These are phyloP conservation scores for Trachelipus rathkii DNA, from an alignment of 1,140 invertebrate genomes.

Conservation along the genomic window DNA sequence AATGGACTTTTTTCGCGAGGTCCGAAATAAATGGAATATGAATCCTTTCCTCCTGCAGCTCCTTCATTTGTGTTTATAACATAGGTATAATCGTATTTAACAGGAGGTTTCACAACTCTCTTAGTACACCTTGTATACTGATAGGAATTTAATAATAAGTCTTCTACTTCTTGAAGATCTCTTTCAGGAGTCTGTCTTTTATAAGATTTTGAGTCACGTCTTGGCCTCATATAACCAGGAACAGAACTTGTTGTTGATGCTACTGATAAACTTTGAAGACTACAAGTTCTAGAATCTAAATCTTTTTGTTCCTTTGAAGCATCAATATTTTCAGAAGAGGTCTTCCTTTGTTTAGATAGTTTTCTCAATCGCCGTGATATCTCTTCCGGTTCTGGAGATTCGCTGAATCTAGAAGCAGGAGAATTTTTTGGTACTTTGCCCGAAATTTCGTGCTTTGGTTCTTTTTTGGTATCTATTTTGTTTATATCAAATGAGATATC, in stretches of 20 bases:
- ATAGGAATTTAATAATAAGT: conserved; percentile 32
- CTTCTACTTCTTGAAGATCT: conserved; percentile 31
- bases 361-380: background rate
- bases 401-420: conserved; percentile 5
- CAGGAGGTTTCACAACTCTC: conserved; percentile 25
- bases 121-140: conserved; percentile 39
- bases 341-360: conserved; percentile 29
- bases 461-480: background rate
- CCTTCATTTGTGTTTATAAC: conserved; percentile 16
- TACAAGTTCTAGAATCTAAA: conserved; percentile 25
- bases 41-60: conserved; percentile 34
- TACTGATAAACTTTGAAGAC: conserved; percentile 32
- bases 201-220: conserved; percentile 30
- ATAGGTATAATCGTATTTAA: conserved; percentile 28
- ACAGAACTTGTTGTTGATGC: conserved; percentile 36
- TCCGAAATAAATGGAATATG: conserved; percentile 35
- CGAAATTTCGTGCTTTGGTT: background rate
- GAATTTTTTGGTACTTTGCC: conserved; percentile 10
- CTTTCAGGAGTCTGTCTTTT: conserved; percentile 37
- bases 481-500: too few relatives aligned
- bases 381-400: conserved; percentile 27
- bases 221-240: conserved; percentile 35
- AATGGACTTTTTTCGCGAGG: conserved; percentile 8
- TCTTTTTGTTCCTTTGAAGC: background rate
- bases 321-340: conserved; percentile 21